phyloP scores from a whole-genome alignment of 92 coral and sea anemone species.

The Montipora capitata region DNA sequence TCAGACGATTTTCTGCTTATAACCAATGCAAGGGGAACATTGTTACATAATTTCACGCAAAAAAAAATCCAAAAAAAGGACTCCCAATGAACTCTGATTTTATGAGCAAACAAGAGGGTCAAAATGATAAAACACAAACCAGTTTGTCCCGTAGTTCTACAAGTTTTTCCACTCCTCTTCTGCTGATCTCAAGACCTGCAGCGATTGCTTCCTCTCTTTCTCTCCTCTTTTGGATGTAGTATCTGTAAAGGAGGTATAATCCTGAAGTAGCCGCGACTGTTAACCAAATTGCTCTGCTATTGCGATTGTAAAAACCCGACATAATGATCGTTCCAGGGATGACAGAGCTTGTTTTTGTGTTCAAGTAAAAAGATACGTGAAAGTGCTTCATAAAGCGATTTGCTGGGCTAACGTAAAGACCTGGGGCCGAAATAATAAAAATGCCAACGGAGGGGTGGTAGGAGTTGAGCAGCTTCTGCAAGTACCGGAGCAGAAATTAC shows the following conservation, averaged over 20 bases:
- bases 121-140: constrained; percentile 50
- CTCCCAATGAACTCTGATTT: too few species aligned
- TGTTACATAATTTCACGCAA: too few species aligned
- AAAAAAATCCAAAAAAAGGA: too few species aligned
- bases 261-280: constrained; percentile 33
- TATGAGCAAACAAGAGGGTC: too few species aligned
- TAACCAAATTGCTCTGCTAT: not conserved
- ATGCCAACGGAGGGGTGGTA: not conserved
- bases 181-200: constrained; percentile 33
- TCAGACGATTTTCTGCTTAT: too few species aligned
- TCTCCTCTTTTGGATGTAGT: constrained; percentile 30
- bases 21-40: too few species aligned
- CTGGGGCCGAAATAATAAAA: not conserved
- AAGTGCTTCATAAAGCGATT: not conserved
- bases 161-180: constrained; percentile 75
- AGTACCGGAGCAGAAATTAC: too few species aligned
- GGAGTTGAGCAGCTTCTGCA: too few species aligned
- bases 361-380: not conserved
- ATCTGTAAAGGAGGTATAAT: constrained; percentile 37
- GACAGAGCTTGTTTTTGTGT: not conserved
- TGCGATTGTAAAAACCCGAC: constrained; percentile 25
- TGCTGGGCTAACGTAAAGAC: not conserved
- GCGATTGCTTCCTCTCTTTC: constrained; percentile 15
- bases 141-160: constrained; percentile 80
- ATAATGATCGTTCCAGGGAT: not conserved